A percentile compares a stretch with the other conserved stretches of the same genome.
These are phyloP conservation scores for Oreohelix idahoensis DNA, from an alignment of 1,140 invertebrate genomes.

Conservation along the genomic window DNA sequence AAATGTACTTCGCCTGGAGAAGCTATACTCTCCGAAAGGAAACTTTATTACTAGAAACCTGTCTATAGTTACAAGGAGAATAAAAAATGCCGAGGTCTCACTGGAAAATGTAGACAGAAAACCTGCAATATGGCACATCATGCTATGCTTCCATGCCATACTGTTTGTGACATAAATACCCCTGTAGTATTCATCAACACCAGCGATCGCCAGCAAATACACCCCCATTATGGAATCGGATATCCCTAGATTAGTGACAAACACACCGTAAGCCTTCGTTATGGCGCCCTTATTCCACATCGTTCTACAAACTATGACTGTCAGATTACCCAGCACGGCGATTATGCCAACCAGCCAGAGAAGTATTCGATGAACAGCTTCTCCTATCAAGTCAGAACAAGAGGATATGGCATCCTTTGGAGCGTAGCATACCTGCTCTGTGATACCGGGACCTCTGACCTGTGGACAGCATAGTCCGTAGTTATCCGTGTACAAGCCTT, in stretches of 20 bases:
- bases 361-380: slow-evolving; percentile 44
- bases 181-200: slow-evolving; percentile 39
- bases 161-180: slow-evolving; percentile 58
- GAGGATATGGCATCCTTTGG: slow-evolving; percentile 50
- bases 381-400: slow-evolving; percentile 51
- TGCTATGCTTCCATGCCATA: slow-evolving; percentile 51
- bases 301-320: slow-evolving; percentile 46
- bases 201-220: slow-evolving; percentile 62
- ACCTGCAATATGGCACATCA: slow-evolving; percentile 59
- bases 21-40: slow-evolving; percentile 41
- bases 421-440: slow-evolving; percentile 48
- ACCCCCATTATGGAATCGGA: slow-evolving; percentile 68
- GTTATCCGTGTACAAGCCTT: slow-evolving; percentile 42
- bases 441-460: slow-evolving; percentile 35
- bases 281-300: slow-evolving; percentile 6
- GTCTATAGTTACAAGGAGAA: slow-evolving; percentile 53
- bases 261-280: slow-evolving; percentile 47
- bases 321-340: slow-evolving; percentile 51
- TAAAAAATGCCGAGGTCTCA: slow-evolving; percentile 53
- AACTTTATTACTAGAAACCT: slow-evolving; percentile 49
- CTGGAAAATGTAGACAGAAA: slow-evolving; percentile 54
- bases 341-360: slow-evolving; percentile 55
- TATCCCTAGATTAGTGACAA: slow-evolving; percentile 58
- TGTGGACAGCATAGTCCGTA: slow-evolving; percentile 55
- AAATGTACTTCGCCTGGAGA: slow-evolving; percentile 20